Conservation (phyloP, 2,113 vertebrate species). For the Oncorhynchus masou region DNA sequence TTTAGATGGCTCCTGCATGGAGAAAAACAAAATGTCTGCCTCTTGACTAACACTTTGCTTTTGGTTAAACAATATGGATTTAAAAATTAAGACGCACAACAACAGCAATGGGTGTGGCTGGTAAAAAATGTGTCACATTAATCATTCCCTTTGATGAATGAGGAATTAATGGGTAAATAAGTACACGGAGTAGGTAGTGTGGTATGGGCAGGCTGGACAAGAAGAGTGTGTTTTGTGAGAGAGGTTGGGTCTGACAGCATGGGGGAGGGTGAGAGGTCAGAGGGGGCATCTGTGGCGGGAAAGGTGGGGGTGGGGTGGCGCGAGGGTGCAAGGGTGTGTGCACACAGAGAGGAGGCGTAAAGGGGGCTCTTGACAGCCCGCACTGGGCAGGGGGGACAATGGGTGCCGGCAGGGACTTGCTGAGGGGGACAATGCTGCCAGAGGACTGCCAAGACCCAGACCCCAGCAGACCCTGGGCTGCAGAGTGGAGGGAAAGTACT, state of each 20-base stretch:
- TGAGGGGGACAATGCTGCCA: constrained; percentile 73
- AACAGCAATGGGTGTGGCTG: background rate
- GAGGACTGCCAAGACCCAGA: constrained; percentile 47
- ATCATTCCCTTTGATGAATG: background rate
- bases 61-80: too few species aligned
- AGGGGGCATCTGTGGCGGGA: constrained; percentile 62
- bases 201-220: background rate
- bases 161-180: background rate
- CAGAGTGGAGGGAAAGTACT: background rate
- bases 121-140: background rate
- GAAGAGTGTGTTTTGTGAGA: constrained; percentile 14
- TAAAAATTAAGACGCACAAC: too few species aligned
- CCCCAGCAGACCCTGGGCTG: background rate
- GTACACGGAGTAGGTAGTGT: background rate
- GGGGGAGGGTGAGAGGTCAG: constrained; percentile 77
- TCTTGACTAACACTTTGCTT: too few species aligned
- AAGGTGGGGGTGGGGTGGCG: constrained; percentile 60
- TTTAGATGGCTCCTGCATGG: too few species aligned
- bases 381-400: constrained; percentile 72
- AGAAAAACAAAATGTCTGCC: too few species aligned
- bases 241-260: constrained; percentile 20
- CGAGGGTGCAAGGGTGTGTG: constrained; percentile 3
- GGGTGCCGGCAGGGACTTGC: constrained; percentile 59
- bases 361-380: constrained; percentile 58
- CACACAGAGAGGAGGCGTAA: background rate